A percentile compares a stretch with the other conserved stretches of the same genome.
These are phyloP conservation scores for Chrysocyon brachyurus DNA, from an alignment of 2,797 vertebrate genomes.

Conservation along the genomic window DNA sequence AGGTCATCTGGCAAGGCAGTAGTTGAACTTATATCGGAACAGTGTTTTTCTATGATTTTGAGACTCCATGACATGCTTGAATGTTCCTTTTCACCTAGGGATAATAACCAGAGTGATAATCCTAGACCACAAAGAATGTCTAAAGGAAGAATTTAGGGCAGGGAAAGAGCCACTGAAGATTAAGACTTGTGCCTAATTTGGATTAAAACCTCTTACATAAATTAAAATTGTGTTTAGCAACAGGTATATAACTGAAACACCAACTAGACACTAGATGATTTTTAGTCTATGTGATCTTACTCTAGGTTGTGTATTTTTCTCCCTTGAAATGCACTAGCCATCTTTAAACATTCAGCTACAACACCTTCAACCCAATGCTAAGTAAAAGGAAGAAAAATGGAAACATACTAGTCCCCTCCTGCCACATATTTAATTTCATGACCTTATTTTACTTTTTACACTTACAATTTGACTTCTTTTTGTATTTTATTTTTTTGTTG, in stretches of 20 bases:
- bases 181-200: neutral
- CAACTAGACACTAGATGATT: neutral
- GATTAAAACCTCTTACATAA: neutral
- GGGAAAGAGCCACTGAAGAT: neutral
- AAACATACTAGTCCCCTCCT: neutral
- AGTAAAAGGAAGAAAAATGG: conserved; percentile 49
- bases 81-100: neutral
- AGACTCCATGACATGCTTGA: accelerated
- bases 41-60: neutral
- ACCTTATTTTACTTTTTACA: neutral
- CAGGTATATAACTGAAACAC: neutral
- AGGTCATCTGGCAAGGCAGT: neutral
- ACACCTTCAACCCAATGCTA: conserved; percentile 37
- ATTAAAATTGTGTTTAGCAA: neutral
- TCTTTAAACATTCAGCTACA: conserved; percentile 59
- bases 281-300: neutral
- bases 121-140: neutral
- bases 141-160: neutral
- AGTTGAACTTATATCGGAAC: neutral
- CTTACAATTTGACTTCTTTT: neutral
- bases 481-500: neutral
- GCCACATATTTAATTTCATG: conserved; percentile 41
- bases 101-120: neutral
- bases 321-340: conserved; percentile 1
- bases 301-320: neutral